Percentiles rank a stretch among this genome's conserved stretches.
phyloP scores from a whole-genome alignment of 2,888 invertebrate genomes.

The Pyrrhosoma nymphula region DNA sequence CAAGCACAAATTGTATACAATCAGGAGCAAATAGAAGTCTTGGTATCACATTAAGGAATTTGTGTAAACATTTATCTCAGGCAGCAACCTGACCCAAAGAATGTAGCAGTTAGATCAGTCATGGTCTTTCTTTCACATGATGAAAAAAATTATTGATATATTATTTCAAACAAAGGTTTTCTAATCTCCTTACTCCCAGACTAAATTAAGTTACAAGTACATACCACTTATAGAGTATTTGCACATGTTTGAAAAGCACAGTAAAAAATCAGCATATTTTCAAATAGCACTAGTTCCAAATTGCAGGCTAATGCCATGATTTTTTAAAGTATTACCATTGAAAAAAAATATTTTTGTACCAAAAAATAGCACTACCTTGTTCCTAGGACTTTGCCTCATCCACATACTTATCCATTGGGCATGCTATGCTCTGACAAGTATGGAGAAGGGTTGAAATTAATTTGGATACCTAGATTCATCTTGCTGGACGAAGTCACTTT shows the following conservation, averaged over 20 bases:
- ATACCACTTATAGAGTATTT: neutral
- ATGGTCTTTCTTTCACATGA: constrained; percentile 30
- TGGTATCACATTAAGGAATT: constrained; percentile 5
- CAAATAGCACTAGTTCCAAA: no score
- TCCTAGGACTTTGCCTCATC: no score
- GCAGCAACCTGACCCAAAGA: neutral
- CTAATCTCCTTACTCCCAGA: neutral
- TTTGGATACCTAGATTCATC: no score
- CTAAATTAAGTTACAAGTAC: neutral
- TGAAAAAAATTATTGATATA: constrained; percentile 10
- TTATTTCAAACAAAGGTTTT: neutral
- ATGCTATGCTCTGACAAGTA: no score
- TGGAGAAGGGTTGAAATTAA: no score
- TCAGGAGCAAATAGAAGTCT: neutral
- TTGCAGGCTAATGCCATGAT: no score
- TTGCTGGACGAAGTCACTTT: no score
- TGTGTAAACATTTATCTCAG: neutral
- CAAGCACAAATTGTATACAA: neutral
- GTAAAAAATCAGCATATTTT: no score
- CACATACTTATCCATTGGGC: no score
- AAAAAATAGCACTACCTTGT: no score
- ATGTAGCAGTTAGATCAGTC: neutral
- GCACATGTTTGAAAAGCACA: neutral
- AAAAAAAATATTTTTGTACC: no score
- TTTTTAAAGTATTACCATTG: no score